A percentile compares a stretch with the other conserved stretches of the same genome.
Evolutionary conservation across 2,113 vertebrate species (phyloP).

Genomic region (Lophotis ruficrista): DNA sequence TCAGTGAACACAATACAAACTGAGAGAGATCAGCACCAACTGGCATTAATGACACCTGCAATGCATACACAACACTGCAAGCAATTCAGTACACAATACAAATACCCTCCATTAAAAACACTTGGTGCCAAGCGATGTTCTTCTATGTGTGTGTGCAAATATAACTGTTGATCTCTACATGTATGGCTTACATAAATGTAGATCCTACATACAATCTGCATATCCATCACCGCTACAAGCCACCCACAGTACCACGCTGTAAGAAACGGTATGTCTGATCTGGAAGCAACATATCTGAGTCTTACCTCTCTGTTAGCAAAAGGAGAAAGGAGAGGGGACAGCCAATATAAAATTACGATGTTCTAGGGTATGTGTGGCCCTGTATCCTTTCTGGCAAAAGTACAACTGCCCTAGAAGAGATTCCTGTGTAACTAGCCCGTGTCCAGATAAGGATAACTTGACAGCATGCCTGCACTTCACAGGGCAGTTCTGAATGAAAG

Average conservation of each 20-base stretch:
- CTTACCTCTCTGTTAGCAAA: background rate
- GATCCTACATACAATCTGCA: constrained; percentile 46
- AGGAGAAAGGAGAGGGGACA: background rate
- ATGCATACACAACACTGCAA: background rate
- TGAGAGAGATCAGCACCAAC: fast-evolving
- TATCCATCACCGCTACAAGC: background rate
- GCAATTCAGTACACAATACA: background rate
- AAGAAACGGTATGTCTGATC: background rate
- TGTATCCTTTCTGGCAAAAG: background rate
- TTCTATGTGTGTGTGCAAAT: background rate
- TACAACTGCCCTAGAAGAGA: background rate
- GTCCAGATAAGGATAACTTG: background rate
- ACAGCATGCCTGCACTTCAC: background rate
- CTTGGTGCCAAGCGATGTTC: background rate
- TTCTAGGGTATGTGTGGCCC: background rate
- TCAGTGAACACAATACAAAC: background rate
- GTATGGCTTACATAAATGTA: constrained; percentile 48
- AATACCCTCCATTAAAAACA: background rate
- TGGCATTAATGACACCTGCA: background rate
- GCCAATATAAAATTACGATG: background rate
- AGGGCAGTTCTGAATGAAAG: background rate
- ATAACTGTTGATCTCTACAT: background rate
- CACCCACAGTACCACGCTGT: background rate
- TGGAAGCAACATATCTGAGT: background rate
- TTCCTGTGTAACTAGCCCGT: background rate